Base-by-base conservation (phyloP, 1,140 invertebrate species). In the Scylla paramamosain region DNA sequence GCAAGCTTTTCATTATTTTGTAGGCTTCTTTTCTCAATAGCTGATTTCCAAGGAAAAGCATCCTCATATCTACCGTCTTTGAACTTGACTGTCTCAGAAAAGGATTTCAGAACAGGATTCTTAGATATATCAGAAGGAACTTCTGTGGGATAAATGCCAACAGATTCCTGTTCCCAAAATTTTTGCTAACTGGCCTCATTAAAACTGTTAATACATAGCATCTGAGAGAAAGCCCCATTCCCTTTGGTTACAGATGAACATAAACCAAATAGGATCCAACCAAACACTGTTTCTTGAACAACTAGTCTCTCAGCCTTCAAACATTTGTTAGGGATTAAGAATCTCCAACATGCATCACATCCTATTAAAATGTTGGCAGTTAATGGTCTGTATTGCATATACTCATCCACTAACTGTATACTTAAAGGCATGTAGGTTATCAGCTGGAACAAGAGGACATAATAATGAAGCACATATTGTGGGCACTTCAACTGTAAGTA, bases 381-480 rank as follows among this genome's bases (percentile, higher is more conserved):
- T 14, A 89, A 2, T 8, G 48, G 2, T 10, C 32, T 32, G 14
- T 89, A 2, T 6, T 45, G n/a, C 52, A 4, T 31, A 39, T 25
- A 89, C n/a, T 89, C 87, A 89, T 89, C 32, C 3, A 31, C 87
- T 8, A 89, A 25, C 25, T 89, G 87, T 45, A 89, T 7, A 39
- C 6, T 89, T n/a, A 89, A 89, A 89, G 25, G 31, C 4, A 0
- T 45, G 29, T 89, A 89, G 32, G 14, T 0, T 89, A 2, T 89
- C 87, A 32, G 12, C 8, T 32, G 87, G 25, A 89, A 89, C 87
- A 45, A 0, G 39, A 29, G 28, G 87, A 25, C 87, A 14, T 46
- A 89, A 25, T 25, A 89, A 46, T 29, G 87, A 31, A 14, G 32
- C 87, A 89, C 87, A 89, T 89, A 89, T 89, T 39, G 28, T 89